phyloP scores from a whole-genome alignment of 2,113 vertebrate species.

The Dasyprocta punctata region DNA sequence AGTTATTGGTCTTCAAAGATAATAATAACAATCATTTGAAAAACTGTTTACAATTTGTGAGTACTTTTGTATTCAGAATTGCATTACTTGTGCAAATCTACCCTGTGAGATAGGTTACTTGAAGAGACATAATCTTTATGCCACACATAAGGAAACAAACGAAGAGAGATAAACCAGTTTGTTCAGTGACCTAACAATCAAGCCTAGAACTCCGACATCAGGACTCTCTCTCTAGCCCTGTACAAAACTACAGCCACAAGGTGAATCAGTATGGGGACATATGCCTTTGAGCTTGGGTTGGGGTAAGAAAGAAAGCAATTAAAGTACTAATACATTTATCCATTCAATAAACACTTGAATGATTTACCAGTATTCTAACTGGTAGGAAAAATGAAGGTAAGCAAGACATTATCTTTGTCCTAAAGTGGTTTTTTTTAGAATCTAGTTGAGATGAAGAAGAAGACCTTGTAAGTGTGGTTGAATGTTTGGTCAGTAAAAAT shows the following conservation, averaged over 20 bases:
- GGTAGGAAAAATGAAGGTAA: background rate
- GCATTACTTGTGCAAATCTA: background rate
- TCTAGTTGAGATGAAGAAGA: slow-evolving; percentile 1
- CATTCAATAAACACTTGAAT: background rate
- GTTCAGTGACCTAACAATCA: background rate
- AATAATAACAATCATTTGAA: background rate
- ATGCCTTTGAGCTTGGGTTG: background rate
- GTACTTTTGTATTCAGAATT: background rate
- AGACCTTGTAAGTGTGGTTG: background rate
- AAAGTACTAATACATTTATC: background rate
- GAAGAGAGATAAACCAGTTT: background rate
- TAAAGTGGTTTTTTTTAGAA: background rate
- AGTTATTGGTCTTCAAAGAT: background rate
- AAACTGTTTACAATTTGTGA: slow-evolving; percentile 1
- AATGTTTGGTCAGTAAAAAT: background rate
- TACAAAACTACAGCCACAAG: background rate
- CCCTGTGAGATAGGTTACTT: background rate
- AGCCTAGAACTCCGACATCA: background rate
- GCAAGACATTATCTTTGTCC: background rate
- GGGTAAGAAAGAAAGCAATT: background rate
- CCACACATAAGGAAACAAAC: background rate
- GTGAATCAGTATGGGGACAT: background rate
- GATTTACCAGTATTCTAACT: background rate
- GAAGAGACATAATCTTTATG: background rate
- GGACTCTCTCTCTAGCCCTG: background rate